Percentiles rank a stretch among this genome's conserved stretches.
Evolutionary conservation across 2,888 invertebrate species (phyloP).

Genomic region (Tachina fera): DNA sequence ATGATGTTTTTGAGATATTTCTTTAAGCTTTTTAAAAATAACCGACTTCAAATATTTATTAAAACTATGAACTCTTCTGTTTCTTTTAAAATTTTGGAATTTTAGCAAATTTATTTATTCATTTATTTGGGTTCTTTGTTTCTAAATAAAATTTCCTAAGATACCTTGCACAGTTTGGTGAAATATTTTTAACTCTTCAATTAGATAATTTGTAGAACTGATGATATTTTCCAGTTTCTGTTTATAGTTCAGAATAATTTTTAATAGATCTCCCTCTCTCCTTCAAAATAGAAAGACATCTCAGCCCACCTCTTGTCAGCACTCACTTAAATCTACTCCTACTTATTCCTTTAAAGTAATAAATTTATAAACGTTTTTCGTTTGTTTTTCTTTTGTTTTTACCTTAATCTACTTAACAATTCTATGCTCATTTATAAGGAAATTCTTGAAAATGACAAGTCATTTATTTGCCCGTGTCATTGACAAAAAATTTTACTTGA

Average conservation of each 20-base stretch:
- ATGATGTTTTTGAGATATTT: no score
- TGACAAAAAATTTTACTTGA: constrained; percentile 10
- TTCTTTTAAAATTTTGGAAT: no score
- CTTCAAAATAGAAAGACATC: neutral
- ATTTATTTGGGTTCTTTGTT: no score
- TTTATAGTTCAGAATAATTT: neutral
- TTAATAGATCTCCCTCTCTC: neutral
- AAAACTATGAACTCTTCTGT: no score
- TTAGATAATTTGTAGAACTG: no score
- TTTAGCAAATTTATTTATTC: no score
- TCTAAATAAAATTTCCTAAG: no score
- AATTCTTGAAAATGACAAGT: constrained; percentile 31
- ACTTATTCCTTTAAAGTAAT: neutral
- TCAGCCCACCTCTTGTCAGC: neutral
- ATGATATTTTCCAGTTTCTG: neutral
- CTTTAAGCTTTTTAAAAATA: no score
- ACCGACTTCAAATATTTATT: no score
- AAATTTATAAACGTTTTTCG: neutral
- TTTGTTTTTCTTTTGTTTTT: neutral
- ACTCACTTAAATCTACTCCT: neutral
- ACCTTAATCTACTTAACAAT: neutral
- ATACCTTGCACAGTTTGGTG: no score
- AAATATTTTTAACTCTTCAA: no score
- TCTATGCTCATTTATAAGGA: constrained; percentile 15
- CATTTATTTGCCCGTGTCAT: constrained; percentile 18